Conservation (phyloP, 1,140 invertebrate species). For the Halesus radiatus region DNA sequence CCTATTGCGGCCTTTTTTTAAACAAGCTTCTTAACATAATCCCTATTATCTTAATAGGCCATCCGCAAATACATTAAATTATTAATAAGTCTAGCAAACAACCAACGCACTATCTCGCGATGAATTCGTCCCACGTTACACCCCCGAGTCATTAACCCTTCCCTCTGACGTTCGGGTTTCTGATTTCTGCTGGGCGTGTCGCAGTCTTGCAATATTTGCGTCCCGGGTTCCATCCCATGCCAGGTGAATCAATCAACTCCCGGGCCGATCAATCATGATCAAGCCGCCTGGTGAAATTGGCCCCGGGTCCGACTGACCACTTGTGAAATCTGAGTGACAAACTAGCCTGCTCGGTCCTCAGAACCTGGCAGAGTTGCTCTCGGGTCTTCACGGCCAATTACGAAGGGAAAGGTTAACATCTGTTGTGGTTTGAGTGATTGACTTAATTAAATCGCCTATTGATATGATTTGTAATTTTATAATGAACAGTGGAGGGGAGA, state of each 20-base stretch:
- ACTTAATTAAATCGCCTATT: neutral
- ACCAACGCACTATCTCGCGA: no score
- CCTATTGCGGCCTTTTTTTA: no score
- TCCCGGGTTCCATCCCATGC: constrained; percentile 7
- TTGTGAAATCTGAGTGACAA: constrained; percentile 1
- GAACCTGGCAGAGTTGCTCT: neutral
- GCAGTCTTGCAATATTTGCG: neutral
- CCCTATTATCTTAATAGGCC: no score
- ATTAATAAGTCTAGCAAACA: no score
- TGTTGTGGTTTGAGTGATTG: constrained; percentile 4
- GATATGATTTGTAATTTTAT: neutral
- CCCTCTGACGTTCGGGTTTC: neutral
- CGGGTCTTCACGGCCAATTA: neutral
- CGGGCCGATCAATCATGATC: constrained; percentile 22
- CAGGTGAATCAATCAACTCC: constrained; percentile 39
- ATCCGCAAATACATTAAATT: no score
- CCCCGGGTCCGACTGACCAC: neutral
- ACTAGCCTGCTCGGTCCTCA: neutral
- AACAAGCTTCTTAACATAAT: no score
- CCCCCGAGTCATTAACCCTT: neutral
- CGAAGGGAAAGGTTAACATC: constrained; percentile 16
- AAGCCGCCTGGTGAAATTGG: neutral
- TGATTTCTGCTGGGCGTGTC: constrained; percentile 5
- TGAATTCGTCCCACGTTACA: no score
- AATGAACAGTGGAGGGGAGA: neutral